Evolutionary conservation across 2,888 invertebrate genomes (phyloP).

Genomic region (Thyatira batis): DNA sequence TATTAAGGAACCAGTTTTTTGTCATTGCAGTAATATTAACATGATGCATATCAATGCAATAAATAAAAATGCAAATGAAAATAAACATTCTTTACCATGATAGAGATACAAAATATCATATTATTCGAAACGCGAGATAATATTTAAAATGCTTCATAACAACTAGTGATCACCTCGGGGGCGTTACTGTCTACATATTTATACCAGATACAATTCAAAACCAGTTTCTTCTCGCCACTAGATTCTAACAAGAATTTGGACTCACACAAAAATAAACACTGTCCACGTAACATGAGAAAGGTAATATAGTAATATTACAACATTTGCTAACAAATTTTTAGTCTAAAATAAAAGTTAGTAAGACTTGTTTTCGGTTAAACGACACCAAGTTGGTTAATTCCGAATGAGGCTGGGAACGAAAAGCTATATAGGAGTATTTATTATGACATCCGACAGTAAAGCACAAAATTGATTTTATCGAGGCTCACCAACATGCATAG

Average conservation of each 20-base stretch:
- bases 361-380: slow-evolving; percentile 56
- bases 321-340: slow-evolving; percentile 53
- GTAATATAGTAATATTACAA: slow-evolving; percentile 61
- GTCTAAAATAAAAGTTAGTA: slow-evolving; percentile 51
- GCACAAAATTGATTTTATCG: slow-evolving; percentile 78
- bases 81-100: slow-evolving; percentile 33
- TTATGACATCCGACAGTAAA: slow-evolving; percentile 77
- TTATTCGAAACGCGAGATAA: slow-evolving; percentile 53
- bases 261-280: slow-evolving; percentile 79
- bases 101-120: slow-evolving; percentile 55
- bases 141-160: slow-evolving; percentile 61
- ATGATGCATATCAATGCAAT: slow-evolving; percentile 33
- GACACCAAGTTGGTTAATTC: slow-evolving; percentile 51
- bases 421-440: slow-evolving; percentile 73
- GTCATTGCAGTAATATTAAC: slow-evolving; percentile 25
- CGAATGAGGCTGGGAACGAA: slow-evolving; percentile 58
- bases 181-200: slow-evolving; percentile 76
- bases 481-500: slow-evolving; percentile 58
- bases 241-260: slow-evolving; percentile 79
- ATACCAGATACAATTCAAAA: slow-evolving; percentile 72
- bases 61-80: slow-evolving; percentile 34
- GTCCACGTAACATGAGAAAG: slow-evolving; percentile 76
- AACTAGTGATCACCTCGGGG: slow-evolving; percentile 65
- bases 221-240: slow-evolving; percentile 69
- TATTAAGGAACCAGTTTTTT: slow-evolving; percentile 15